These are phyloP conservation scores for Manis javanica DNA, from an alignment of 2,797 vertebrate species.

Conservation along the genomic window DNA sequence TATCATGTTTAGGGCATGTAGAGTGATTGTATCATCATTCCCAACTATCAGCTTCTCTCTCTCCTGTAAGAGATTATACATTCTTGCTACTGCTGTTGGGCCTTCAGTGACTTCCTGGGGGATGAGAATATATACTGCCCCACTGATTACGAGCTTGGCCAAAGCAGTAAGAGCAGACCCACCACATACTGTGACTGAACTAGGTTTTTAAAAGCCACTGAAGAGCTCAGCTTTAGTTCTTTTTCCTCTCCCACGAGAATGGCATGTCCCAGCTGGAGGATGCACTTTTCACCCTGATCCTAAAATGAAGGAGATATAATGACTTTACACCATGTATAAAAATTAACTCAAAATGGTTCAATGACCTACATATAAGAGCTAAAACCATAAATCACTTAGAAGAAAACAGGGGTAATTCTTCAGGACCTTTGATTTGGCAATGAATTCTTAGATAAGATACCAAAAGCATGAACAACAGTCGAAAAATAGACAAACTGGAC, in stretches of 20 bases:
- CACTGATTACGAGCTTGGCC: neutral
- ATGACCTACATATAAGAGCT: neutral
- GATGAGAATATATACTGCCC: neutral
- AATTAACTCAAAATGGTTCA: neutral
- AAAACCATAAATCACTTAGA: neutral
- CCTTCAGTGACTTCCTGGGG: neutral
- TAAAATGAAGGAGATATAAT: neutral
- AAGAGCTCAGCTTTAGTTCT: neutral
- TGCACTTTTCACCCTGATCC: neutral
- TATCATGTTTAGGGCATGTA: neutral
- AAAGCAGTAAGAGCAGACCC: neutral
- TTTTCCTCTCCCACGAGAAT: neutral
- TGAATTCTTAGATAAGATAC: neutral
- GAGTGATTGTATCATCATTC: neutral
- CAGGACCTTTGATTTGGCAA: neutral
- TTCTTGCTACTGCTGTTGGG: neutral
- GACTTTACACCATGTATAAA: neutral
- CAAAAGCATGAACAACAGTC: neutral
- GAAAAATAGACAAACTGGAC: neutral
- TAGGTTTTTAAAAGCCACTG: neutral
- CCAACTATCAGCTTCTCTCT: neutral
- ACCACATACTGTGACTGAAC: rapidly evolving
- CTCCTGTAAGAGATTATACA: neutral
- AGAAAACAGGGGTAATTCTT: neutral
- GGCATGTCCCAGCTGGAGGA: neutral